These are phyloP conservation scores for Daubentonia madagascariensis DNA, from an alignment of 2,113 vertebrate species.

Conservation along the genomic window DNA sequence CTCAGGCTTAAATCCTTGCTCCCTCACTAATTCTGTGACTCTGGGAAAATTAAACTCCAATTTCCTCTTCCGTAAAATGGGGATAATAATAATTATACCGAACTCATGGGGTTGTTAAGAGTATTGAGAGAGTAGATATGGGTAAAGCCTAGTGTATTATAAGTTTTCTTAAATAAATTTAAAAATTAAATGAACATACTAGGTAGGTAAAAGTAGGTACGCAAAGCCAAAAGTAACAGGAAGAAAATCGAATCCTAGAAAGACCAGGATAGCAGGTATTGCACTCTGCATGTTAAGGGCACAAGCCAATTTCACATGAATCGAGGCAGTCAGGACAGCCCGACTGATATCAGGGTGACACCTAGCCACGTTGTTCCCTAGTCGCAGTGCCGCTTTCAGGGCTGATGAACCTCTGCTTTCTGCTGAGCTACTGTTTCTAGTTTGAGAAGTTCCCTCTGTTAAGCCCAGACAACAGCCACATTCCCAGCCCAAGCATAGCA, in stretches of 20 bases:
- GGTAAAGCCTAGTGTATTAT: neutral
- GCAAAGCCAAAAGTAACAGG: neutral
- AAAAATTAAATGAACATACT: neutral
- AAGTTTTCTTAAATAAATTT: neutral
- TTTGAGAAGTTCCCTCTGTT: neutral
- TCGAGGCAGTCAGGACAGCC: neutral
- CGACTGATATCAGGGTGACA: neutral
- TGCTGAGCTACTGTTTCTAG: neutral
- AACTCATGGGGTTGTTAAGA: neutral
- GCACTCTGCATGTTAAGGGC: neutral
- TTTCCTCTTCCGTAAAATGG: neutral
- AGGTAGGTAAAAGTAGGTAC: neutral
- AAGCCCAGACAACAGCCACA: neutral
- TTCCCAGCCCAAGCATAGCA: neutral
- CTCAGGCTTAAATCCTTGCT: neutral
- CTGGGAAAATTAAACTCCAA: neutral
- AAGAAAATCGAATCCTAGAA: neutral
- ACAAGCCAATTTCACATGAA: neutral
- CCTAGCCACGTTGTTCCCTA: accelerated
- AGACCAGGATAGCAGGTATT: neutral
- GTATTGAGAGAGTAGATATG: neutral
- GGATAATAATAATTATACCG: neutral
- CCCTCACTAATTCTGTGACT: neutral
- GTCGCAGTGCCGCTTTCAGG: neutral
- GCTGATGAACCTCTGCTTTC: neutral